These are phyloP conservation scores for Drosophila multiciliata DNA, from an alignment of 2,888 invertebrate species.

Conservation along the genomic window DNA sequence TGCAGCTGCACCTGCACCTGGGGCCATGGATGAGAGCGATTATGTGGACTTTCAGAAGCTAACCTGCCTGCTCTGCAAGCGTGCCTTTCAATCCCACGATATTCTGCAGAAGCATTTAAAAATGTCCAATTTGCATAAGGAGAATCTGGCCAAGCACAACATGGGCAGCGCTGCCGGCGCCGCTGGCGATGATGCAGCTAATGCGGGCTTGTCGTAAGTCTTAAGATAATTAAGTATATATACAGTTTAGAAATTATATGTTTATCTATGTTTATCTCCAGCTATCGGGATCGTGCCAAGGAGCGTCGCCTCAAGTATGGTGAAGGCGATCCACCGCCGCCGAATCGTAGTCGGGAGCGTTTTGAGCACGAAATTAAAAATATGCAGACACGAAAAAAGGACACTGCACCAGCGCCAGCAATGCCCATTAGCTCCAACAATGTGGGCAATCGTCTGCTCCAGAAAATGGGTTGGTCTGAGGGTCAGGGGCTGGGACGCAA, in stretches of 20 bases:
- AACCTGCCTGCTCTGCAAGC: constrained; percentile 97
- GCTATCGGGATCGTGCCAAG: constrained; percentile 97
- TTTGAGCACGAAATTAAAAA: constrained; percentile 87
- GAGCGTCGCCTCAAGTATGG: constrained; percentile 97
- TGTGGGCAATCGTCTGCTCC: constrained; percentile 96
- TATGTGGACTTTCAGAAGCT: constrained; percentile 95
- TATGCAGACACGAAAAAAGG: constrained; percentile 82
- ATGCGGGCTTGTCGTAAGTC: constrained; percentile 62
- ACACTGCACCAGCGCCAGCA: constrained; percentile 80
- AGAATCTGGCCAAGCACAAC: constrained; percentile 87
- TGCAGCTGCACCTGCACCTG: neutral
- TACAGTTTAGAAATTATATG: neutral
- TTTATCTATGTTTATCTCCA: constrained; percentile 29
- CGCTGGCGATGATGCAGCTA: constrained; percentile 30
- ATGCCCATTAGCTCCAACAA: constrained; percentile 91
- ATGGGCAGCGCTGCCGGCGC: constrained; percentile 21
- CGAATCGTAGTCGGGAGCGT: constrained; percentile 90
- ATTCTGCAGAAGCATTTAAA: constrained; percentile 95
- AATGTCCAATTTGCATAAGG: constrained; percentile 97
- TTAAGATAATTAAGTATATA: neutral
- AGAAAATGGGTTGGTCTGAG: constrained; percentile 99
- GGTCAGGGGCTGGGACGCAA: constrained; percentile 97
- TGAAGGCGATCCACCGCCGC: constrained; percentile 90
- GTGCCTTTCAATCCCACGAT: constrained; percentile 96
- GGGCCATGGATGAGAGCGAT: constrained; percentile 88